Base-by-base conservation (phyloP, 1,140 invertebrate species). In the Tribolium madens region DNA sequence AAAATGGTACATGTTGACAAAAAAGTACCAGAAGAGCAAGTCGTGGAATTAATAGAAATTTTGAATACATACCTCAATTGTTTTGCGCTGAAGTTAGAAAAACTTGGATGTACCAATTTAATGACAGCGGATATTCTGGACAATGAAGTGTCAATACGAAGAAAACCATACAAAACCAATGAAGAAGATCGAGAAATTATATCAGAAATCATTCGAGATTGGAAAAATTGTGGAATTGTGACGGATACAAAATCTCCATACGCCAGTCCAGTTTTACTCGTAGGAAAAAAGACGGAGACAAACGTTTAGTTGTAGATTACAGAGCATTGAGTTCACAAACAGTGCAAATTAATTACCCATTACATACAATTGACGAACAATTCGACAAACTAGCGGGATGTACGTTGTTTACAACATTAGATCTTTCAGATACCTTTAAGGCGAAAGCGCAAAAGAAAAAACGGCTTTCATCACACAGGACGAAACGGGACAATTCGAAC, bases 381-480 rank as follows among this genome's bases (percentile, higher is more conserved):
- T 76, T 76, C 13, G 17, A 70, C 7, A 46, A 21, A n/a, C 26
- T 76, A 13, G 12, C 46, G 14, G 74, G 74, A 17, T 18, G 74
- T 26, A 3, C 18, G 1, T 2, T 21, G 18, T 21, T 21, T 21
- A 21, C 18, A 21, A 21, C 18, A 21, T 21, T 76, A 18, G 74
- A 76, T 70, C 68, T 76, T 13, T 33, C 13, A 9, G 36, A 74
- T 74, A 70, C 26, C 18, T 2, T 21, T 21, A 3, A 21, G n/a
- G 18, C 18, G 18, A 21, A 21, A 21, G 18, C 3, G 18, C 18
- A 21, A 21, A 21, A 21, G 18, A 21, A 21, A 78, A 84, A 33
- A 87, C 85, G 4, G 85, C 82, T 0, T 87, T 87, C 60, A 83
- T 86, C 3, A 87, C 85, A 0, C 84, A 82, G 0, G 84, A 84